Base-by-base conservation (phyloP, 2,113 vertebrate genomes). In the Syngnathoides biaculeatus region DNA sequence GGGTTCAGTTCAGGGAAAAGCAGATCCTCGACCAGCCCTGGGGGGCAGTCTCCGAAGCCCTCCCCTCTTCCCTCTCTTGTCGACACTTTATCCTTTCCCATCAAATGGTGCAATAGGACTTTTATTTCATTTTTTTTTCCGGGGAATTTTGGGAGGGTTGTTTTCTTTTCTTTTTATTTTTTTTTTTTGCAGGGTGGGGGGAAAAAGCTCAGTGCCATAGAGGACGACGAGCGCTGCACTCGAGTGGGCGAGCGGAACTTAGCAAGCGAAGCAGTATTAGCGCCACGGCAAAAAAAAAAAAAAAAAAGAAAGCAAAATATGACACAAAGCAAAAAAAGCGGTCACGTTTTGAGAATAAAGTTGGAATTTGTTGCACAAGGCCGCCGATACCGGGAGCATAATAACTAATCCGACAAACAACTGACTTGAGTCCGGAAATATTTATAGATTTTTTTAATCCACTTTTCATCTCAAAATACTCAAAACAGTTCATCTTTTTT, bases 81-180 rank as follows among this genome's bases (percentile, higher is more conserved):
- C 47, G 87, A 88, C 92, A 91, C 91, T 89, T 90, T 91, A 91
- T 86, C 89, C 81, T 89, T 90, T 90, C 88, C 85, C 79, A 74
- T 86, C 83, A 87, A 90, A 87, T 91, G 90, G 91, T 92, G 90
- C 91, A 92, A 92, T 92, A 92, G 91, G 89, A 88, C 85, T 81
- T 85, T 83, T 81, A 62, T 72, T 77, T 78, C 81, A 3, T 56
- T 57, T 30, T 75, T 86, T 75, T 74, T 84, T 75, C 86, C 84
- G 78, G 58, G 53, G 82, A 80, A 75, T 77, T 30, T 8, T 15
- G 81, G 84, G 83, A 86, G 84, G 83, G 85, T 73, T 86, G 58
- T 79, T 83, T 71, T 74, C 66, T 77, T 86, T 87, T 40, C 26
- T 52, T n/a, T 20, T 13, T 13, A 1, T 35, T 35, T 35, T 35